Conservation (phyloP, 2,888 invertebrate species). For the Agonopterix heracliana region DNA sequence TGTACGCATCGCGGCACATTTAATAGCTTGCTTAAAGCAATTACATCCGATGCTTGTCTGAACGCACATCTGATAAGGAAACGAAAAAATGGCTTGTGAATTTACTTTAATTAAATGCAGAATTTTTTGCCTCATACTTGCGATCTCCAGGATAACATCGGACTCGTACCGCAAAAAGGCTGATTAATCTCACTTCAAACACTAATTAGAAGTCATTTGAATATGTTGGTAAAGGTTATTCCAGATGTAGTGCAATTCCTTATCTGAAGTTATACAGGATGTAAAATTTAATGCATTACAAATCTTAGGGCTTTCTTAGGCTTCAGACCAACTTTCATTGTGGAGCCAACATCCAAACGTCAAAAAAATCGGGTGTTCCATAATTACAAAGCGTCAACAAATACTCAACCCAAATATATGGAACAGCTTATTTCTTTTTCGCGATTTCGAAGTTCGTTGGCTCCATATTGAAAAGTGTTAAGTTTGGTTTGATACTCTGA, state of each 20-base stretch:
- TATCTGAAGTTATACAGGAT: conserved; percentile 15
- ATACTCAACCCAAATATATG: too few relatives aligned
- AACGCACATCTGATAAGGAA: conserved; percentile 60
- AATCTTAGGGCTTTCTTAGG: too few relatives aligned
- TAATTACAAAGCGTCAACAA: too few relatives aligned
- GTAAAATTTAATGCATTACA: too few relatives aligned
- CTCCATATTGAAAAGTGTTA: too few relatives aligned
- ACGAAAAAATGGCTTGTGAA: conserved; percentile 50
- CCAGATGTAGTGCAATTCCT: conserved; percentile 11
- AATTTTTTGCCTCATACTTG: conserved; percentile 41
- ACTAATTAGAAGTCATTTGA: conserved; percentile 40
- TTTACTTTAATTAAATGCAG: conserved; percentile 62
- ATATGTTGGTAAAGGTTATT: conserved; percentile 24
- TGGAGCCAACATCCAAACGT: too few relatives aligned
- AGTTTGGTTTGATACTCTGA: too few relatives aligned
- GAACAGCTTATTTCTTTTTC: too few relatives aligned
- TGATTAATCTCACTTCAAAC: conserved; percentile 38
- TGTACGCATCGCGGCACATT: conserved; percentile 49
- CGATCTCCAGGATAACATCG: conserved; percentile 36
- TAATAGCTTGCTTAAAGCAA: conserved; percentile 52
- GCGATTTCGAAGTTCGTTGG: too few relatives aligned
- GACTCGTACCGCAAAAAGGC: conserved; percentile 34
- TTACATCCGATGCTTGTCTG: conserved; percentile 63
- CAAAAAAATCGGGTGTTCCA: too few relatives aligned
- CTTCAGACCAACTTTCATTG: too few relatives aligned